Evolutionary conservation across 2,888 invertebrate species (phyloP).

Genomic region (Sarcophaga rosellei): DNA sequence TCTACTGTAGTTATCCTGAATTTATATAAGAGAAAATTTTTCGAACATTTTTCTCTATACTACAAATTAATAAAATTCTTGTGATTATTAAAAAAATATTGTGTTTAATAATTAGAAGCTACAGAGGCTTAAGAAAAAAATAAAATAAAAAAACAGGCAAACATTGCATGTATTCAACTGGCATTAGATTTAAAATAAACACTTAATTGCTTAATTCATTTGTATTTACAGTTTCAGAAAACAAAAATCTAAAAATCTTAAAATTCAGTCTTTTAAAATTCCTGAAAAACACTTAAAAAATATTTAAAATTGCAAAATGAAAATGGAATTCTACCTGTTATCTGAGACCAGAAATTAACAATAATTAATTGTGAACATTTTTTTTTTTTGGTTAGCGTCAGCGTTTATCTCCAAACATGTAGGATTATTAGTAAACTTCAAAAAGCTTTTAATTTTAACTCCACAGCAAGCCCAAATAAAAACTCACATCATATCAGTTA

Average conservation of each 20-base stretch:
- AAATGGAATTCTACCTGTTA: constrained; percentile 62
- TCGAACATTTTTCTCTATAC: no score
- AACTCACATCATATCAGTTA: constrained; percentile 39
- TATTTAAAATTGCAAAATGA: constrained; percentile 1
- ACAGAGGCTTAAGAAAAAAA: no score
- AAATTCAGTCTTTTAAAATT: not conserved
- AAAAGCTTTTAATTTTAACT: constrained; percentile 62
- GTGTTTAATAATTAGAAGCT: not conserved
- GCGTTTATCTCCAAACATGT: constrained; percentile 53
- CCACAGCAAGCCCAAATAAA: not conserved
- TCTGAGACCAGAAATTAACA: constrained; percentile 45
- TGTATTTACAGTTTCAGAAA: not conserved
- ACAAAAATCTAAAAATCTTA: not conserved
- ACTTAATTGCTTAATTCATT: constrained; percentile 24
- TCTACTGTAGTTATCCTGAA: no score
- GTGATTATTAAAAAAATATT: not conserved
- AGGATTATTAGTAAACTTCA: constrained; percentile 66
- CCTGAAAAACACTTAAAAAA: not conserved
- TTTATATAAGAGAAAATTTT: no score
- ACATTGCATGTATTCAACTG: no score
- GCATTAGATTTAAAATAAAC: no score
- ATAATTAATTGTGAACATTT: constrained; percentile 58
- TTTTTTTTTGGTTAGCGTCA: constrained; percentile 9
- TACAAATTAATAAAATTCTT: not conserved
- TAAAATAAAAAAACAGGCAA: no score